phyloP scores from a whole-genome alignment of 2,113 vertebrate species.

The Dipodomys ordii region DNA sequence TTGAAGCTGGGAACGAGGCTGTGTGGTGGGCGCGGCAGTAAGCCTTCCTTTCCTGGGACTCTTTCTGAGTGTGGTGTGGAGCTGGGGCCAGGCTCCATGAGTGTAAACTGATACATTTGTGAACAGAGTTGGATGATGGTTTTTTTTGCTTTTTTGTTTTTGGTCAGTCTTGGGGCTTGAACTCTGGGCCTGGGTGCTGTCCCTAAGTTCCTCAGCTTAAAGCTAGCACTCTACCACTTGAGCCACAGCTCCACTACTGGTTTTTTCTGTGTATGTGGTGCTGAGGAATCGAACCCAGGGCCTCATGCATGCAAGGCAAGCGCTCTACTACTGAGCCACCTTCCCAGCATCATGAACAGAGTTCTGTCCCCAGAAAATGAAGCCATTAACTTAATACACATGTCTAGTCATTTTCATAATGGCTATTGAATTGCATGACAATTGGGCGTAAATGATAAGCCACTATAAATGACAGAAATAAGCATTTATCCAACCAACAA shows the following conservation, averaged over 20 bases:
- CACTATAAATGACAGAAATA: constrained; percentile 54
- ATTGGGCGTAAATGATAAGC: neutral
- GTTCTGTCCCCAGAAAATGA: constrained; percentile 24
- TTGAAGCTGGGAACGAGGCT: neutral
- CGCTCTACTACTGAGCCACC: too few species aligned
- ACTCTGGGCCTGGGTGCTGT: too few species aligned
- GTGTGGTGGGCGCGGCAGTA: neutral
- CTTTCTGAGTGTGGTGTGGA: neutral
- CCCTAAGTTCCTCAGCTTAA: too few species aligned
- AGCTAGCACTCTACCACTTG: too few species aligned
- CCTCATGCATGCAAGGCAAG: too few species aligned
- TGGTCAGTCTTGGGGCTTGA: too few species aligned
- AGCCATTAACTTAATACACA: neutral
- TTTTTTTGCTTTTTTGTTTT: too few species aligned
- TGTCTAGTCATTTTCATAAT: constrained; percentile 8
- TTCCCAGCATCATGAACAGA: neutral
- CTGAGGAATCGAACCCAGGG: too few species aligned
- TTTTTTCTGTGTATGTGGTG: too few species aligned
- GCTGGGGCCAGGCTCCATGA: neutral
- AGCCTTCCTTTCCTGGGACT: constrained; percentile 38
- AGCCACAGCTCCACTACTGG: too few species aligned
- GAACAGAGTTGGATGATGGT: neutral
- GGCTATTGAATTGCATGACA: neutral
- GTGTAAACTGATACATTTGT: neutral
- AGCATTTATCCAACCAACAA: constrained; percentile 16